phyloP scores from a whole-genome alignment of 2,888 invertebrate species.

The Sarcophaga subvicina region DNA sequence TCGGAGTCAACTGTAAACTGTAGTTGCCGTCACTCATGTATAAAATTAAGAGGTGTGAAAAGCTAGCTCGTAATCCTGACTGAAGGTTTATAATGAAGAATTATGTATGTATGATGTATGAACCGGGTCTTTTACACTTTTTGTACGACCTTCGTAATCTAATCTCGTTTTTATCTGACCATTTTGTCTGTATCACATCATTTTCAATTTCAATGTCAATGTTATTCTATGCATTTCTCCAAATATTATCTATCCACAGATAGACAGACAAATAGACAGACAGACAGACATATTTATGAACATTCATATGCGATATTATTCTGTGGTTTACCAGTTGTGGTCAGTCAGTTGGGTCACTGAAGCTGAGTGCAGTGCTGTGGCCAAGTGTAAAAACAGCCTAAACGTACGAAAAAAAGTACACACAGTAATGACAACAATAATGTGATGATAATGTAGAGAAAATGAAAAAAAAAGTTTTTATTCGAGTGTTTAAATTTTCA shows the following conservation, averaged over 20 bases:
- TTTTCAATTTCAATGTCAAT: constrained; percentile 60
- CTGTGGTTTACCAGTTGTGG: constrained; percentile 66
- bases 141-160: background rate
- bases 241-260: constrained; percentile 41
- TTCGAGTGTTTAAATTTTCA: constrained; percentile 44
- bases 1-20: no score
- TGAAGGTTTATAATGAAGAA: no score
- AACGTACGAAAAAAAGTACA: constrained; percentile 13
- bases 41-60: no score
- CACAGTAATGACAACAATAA: constrained; percentile 16
- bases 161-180: background rate
- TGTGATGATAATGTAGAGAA: constrained; percentile 31
- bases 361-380: constrained; percentile 3
- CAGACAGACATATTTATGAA: constrained; percentile 15
- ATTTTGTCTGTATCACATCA: constrained; percentile 1
- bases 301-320: constrained; percentile 53
- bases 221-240: constrained; percentile 61
- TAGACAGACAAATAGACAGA: background rate
- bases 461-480: constrained; percentile 39
- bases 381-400: constrained; percentile 37
- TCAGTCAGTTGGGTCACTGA: constrained; percentile 39
- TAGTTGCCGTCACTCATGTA: no score
- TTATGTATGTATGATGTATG: no score
- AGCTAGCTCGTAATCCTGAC: no score
- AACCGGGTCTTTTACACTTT: background rate